These are phyloP conservation scores for Chiridota heheva DNA, from an alignment of 35 echinoderm and acorn worm species.

Conservation along the genomic window DNA sequence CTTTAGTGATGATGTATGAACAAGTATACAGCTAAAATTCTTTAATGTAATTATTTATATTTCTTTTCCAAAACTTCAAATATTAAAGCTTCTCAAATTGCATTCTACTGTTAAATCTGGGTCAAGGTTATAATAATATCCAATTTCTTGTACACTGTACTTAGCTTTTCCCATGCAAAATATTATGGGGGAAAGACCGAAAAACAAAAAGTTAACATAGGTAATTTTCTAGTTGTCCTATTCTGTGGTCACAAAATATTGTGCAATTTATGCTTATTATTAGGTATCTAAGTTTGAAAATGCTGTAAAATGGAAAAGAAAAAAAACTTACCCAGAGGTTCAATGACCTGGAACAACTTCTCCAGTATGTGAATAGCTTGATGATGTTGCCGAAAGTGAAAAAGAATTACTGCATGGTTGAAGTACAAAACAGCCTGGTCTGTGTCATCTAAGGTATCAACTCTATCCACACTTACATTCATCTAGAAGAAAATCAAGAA, in stretches of 20 bases:
- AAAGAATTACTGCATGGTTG: slow-evolving; percentile 90
- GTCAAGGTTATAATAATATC: too few species aligned
- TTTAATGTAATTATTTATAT: too few species aligned
- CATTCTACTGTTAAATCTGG: too few species aligned
- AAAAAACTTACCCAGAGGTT: slow-evolving; percentile 80
- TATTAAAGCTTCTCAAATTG: too few species aligned
- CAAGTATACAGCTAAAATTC: too few species aligned
- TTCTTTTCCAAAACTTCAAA: not conserved
- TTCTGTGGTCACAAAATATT: too few species aligned
- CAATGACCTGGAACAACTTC: slow-evolving; percentile 95
- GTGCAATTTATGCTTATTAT: too few species aligned
- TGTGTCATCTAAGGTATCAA: slow-evolving; percentile 74
- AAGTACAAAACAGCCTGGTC: slow-evolving; percentile 90
- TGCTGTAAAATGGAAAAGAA: not conserved
- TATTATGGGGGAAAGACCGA: too few species aligned
- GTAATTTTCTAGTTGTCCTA: too few species aligned
- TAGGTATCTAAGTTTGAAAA: not conserved
- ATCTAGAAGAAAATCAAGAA: slow-evolving; percentile 42
- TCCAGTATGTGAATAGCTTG: slow-evolving; percentile 83
- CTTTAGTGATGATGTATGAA: not conserved
- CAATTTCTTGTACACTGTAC: too few species aligned
- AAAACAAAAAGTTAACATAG: too few species aligned
- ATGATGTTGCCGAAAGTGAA: slow-evolving; percentile 78
- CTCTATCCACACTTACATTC: slow-evolving; percentile 65
- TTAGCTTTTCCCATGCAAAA: too few species aligned